Base-by-base conservation (phyloP, 1,140 invertebrate genomes). In the Ceratoteleas bidentatus region DNA sequence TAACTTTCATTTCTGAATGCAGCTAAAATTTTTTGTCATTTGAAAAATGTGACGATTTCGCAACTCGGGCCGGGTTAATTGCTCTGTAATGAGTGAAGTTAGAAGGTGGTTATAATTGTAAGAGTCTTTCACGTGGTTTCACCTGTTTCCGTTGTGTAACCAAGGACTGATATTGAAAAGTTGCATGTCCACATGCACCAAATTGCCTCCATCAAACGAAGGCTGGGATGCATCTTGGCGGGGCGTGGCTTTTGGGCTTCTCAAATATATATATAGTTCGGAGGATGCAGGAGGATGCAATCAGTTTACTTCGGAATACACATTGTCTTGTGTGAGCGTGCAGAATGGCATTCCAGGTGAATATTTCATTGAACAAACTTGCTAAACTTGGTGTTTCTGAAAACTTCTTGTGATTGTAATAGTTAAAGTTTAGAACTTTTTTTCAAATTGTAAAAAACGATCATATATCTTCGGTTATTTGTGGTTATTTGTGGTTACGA, bases 121-220 rank as follows among this genome's bases (percentile, higher is more conserved):
- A 54, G 14, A 34, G 36, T 43, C 57, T 47, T 54, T 57, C 32
- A 49, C 24, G 60, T 61, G 57, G 14, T n/a, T n/a, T 62, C 57
- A 76, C 73, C 64, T 61, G 49, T 69, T 77, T 78, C 60, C 74
- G 74, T 78, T 78, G 74, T 78, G 74, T 78, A 78, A 78, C 74
- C 74, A 78, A 78, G 74, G 74, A 70, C 74, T 70, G 65, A 70
- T 78, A 78, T 70, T 78, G 74, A 78, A 78, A 78, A 78, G 74
- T 78, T 78, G 74, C 65, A 78, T 78, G 74, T 78, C 65, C 76
- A 72, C 76, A 66, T 79, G 60, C 15, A 61, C 76, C 54, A 60
- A 78, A 79, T 79, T 79, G 61, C 68, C 61, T 65, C 66, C 76
- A 61, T 79, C 68, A 79, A 72, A 79, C 34, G 76, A 72, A 79